A percentile compares a stretch with the other conserved stretches of the same genome.
Conservation (phyloP, 2,888 invertebrate genomes). For the Ceriagrion tenellum region DNA sequence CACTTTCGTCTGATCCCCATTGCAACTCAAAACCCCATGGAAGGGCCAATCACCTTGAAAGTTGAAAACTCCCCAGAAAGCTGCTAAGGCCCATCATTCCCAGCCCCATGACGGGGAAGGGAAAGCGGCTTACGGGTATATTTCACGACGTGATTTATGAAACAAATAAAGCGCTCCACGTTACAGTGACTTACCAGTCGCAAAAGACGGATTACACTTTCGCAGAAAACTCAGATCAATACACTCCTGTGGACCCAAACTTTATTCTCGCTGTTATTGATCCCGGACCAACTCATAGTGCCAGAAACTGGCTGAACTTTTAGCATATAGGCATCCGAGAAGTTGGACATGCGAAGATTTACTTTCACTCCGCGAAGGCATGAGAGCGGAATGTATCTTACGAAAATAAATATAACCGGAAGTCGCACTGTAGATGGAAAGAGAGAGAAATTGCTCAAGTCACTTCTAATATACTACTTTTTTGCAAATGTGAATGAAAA, state of each 20-base stretch:
- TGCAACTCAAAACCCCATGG: background rate
- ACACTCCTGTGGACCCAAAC: background rate
- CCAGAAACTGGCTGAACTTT: background rate
- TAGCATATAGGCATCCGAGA: background rate
- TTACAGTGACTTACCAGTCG: background rate
- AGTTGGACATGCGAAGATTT: background rate
- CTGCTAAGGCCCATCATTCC: background rate
- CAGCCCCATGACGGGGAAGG: background rate
- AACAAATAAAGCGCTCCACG: background rate
- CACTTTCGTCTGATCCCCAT: background rate
- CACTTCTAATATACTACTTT: too few relatives aligned
- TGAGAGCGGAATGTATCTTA: too few relatives aligned
- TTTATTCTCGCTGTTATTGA: background rate
- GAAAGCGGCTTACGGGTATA: background rate
- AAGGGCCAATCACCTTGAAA: background rate
- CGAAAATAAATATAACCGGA: too few relatives aligned
- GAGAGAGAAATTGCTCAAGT: too few relatives aligned
- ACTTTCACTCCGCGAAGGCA: too few relatives aligned
- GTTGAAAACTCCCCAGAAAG: background rate
- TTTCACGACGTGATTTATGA: background rate
- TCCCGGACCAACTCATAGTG: background rate
- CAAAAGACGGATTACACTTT: background rate
- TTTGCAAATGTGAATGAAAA: too few relatives aligned
- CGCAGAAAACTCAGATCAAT: background rate
- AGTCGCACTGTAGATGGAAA: too few relatives aligned